Conservation (phyloP, 2,797 vertebrate species). For the Nothura maculosa region DNA sequence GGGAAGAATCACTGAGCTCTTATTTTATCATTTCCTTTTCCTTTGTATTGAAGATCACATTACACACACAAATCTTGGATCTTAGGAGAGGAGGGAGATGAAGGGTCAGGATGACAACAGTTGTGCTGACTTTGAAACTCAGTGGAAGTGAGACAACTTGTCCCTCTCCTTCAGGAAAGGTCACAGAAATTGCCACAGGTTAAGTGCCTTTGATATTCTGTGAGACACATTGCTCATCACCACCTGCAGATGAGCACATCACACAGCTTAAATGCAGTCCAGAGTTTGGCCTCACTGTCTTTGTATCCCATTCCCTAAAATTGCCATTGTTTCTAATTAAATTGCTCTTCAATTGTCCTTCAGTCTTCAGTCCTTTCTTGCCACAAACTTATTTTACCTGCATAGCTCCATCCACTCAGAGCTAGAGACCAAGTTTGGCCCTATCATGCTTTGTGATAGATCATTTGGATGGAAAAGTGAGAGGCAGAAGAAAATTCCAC, state of each 20-base stretch:
- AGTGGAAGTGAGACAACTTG: not conserved
- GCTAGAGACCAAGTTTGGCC: not conserved
- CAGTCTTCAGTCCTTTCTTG: not conserved
- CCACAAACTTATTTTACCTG: not conserved
- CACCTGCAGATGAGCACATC: not conserved
- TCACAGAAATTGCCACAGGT: not conserved
- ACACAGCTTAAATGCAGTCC: not conserved
- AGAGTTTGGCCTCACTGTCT: not conserved
- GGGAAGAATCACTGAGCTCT: not conserved
- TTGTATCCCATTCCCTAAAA: not conserved
- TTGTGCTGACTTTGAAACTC: not conserved
- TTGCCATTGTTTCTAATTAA: not conserved
- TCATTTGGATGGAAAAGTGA: not conserved
- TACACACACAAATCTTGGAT: not conserved
- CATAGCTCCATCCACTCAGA: not conserved
- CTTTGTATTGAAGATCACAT: not conserved
- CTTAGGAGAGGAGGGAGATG: not conserved
- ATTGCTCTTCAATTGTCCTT: not conserved
- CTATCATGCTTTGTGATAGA: not conserved
- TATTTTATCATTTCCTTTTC: constrained; percentile 12
- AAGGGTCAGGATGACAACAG: not conserved
- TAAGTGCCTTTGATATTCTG: not conserved
- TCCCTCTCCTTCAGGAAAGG: constrained; percentile 13
- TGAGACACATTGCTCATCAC: not conserved
- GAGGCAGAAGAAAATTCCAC: constrained; percentile 1